Evolutionary conservation across 2,797 vertebrate genomes (phyloP).

Genomic region (Epinephelus awoara): DNA sequence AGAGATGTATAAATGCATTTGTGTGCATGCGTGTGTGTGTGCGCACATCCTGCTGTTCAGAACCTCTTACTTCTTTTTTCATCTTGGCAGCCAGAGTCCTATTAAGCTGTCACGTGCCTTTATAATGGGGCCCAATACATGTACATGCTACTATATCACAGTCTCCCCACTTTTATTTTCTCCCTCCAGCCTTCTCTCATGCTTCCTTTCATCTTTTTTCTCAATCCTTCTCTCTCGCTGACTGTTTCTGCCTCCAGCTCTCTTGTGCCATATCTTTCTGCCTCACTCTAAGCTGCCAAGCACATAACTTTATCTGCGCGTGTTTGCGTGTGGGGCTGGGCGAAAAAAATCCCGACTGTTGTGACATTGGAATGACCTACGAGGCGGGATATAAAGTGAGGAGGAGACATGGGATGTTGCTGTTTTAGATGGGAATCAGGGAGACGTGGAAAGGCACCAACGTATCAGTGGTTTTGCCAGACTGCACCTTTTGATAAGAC

Average conservation of each 20-base stretch:
- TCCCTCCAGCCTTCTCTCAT: constrained; percentile 62
- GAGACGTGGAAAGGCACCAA: constrained; percentile 48
- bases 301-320: constrained; percentile 69
- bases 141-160: constrained; percentile 66
- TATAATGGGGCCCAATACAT: constrained; percentile 60
- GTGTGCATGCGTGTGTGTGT: constrained; percentile 1
- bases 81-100: constrained; percentile 51
- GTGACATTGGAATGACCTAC: constrained; percentile 78
- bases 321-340: constrained; percentile 50
- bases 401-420: constrained; percentile 43
- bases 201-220: constrained; percentile 70
- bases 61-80: constrained; percentile 48
- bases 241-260: constrained; percentile 69
- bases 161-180: constrained; percentile 67
- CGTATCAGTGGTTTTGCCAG: constrained; percentile 62
- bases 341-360: constrained; percentile 27
- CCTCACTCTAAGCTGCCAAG: constrained; percentile 69
- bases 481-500: constrained; percentile 72
- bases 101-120: constrained; percentile 64
- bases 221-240: constrained; percentile 56
- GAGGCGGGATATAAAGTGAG: constrained; percentile 48
- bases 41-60: constrained; percentile 7
- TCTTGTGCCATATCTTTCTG: constrained; percentile 65
- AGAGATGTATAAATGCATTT: constrained; percentile 19
- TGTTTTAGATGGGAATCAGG: constrained; percentile 62